A percentile compares a stretch with the other conserved stretches of the same genome.
These are phyloP conservation scores for Babylonia areolata DNA, from an alignment of 1,140 invertebrate genomes.

Conservation along the genomic window DNA sequence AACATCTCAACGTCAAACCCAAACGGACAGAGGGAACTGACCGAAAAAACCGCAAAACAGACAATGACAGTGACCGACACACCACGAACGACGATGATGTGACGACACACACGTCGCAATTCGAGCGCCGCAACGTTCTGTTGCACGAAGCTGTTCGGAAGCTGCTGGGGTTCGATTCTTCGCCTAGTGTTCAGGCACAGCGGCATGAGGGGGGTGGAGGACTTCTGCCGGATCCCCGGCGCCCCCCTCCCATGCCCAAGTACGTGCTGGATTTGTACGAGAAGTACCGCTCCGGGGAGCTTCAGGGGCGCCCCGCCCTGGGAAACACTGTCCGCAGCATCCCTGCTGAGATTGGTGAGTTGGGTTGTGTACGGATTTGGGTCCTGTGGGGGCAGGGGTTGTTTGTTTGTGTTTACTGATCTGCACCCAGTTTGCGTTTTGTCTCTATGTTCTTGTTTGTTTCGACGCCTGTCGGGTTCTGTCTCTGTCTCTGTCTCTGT, in stretches of 20 bases:
- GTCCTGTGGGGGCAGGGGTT: neutral
- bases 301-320: constrained; percentile 46
- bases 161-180: constrained; percentile 56
- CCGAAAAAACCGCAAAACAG: neutral
- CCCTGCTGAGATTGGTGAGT: constrained; percentile 64
- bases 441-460: neutral
- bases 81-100: neutral
- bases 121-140: constrained; percentile 41
- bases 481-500: neutral
- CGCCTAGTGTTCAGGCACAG: constrained; percentile 12
- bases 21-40: constrained; percentile 12
- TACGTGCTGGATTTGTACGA: constrained; percentile 69
- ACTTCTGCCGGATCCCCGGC: constrained; percentile 47
- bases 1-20: neutral
- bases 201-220: neutral
- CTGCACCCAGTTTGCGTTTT: neutral
- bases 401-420: neutral
- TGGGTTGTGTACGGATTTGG: neutral
- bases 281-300: constrained; percentile 56
- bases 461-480: neutral
- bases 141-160: constrained; percentile 58
- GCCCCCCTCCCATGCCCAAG: constrained; percentile 51
- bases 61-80: neutral
- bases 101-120: neutral
- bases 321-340: constrained; percentile 68